Conservation (phyloP, 2,888 invertebrate genomes). For the Caenorhabditis becei region DNA sequence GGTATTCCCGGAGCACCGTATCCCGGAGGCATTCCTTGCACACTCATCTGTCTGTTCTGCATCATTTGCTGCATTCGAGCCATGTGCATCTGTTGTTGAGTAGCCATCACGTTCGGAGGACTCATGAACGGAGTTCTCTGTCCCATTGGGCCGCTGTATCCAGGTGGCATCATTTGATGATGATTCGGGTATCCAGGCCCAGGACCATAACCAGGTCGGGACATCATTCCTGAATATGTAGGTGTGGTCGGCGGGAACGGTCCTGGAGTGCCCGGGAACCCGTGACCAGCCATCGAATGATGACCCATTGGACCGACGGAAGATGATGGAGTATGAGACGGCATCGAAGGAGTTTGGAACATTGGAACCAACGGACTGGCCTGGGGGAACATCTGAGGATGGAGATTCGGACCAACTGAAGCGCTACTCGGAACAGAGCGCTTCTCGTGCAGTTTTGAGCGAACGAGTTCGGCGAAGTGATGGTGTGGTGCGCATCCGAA, state of each 20-base stretch:
- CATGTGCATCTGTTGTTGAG: conserved; percentile 39
- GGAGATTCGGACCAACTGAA: neutral
- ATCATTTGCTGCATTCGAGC: conserved; percentile 27
- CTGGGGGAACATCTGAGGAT: too few species aligned
- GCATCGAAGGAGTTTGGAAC: conserved; percentile 29
- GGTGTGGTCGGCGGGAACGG: conserved; percentile 35
- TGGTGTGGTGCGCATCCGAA: conserved; percentile 22
- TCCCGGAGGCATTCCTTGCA: conserved; percentile 22
- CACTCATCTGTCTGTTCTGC: conserved; percentile 44
- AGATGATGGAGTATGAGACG: conserved; percentile 29
- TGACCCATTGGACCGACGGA: conserved; percentile 33
- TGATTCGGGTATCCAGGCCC: conserved; percentile 20
- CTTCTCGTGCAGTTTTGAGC: conserved; percentile 3
- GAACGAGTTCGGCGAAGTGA: conserved; percentile 8
- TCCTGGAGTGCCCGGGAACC: conserved; percentile 32
- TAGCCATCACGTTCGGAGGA: conserved; percentile 10
- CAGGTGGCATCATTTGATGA: conserved; percentile 39
- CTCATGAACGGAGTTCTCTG: neutral
- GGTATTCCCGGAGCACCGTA: conserved; percentile 40
- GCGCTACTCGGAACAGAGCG: neutral
- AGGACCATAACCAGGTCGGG: conserved; percentile 37
- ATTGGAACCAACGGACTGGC: conserved; percentile 22
- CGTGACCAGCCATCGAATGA: conserved; percentile 33
- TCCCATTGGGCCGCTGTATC: conserved; percentile 14
- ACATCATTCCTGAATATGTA: conserved; percentile 41